These are phyloP conservation scores for Periophthalmodon schlosseri DNA, from an alignment of 2,113 vertebrate genomes.

Conservation along the genomic window DNA sequence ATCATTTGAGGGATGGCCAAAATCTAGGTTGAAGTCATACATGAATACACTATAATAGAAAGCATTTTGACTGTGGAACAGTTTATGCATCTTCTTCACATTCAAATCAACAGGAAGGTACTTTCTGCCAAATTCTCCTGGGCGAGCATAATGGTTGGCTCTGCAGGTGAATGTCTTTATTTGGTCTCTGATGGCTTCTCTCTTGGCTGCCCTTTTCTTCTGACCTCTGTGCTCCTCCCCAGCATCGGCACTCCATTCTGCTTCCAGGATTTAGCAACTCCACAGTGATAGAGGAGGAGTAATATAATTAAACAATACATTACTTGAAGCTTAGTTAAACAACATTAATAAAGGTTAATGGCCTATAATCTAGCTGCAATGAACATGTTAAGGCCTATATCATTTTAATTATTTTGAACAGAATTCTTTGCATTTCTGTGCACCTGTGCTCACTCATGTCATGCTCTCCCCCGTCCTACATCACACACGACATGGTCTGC, in stretches of 20 bases:
- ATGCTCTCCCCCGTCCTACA: no score
- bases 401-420: no score
- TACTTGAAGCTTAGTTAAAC: no score
- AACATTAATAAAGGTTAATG: not conserved
- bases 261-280: conserved; percentile 7
- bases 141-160: not conserved
- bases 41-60: not conserved
- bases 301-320: no score
- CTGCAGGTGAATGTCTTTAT: conserved; percentile 6
- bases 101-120: conserved; percentile 8
- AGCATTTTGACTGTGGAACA: not conserved
- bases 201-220: not conserved
- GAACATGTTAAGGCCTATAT: no score
- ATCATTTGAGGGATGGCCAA: conserved; percentile 14
- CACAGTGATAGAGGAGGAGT: no score
- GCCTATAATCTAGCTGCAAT: no score
- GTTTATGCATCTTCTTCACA: conserved; percentile 16
- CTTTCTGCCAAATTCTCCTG: conserved; percentile 1
- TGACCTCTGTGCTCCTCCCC: not conserved
- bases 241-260: not conserved
- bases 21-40: conserved; percentile 3
- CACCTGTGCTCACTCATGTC: no score
- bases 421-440: no score
- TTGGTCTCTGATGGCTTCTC: not conserved
- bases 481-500: no score